Conservation (phyloP, 2,113 vertebrate species). For the Pyxicephalus adspersus region DNA sequence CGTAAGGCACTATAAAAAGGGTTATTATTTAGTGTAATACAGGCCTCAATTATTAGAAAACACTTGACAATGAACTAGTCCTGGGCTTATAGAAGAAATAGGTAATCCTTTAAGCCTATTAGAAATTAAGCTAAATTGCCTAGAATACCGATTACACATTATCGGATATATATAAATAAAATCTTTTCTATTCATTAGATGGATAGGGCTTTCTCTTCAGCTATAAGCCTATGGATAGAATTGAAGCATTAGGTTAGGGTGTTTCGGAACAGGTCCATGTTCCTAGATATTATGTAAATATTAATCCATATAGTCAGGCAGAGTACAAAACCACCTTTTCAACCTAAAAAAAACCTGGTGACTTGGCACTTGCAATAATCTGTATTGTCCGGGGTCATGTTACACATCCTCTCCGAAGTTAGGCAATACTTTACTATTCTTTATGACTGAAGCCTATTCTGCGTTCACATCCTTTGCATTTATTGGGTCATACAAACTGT, state of each 20-base stretch:
- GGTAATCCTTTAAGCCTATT: conserved; percentile 46
- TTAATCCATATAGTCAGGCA: conserved; percentile 15
- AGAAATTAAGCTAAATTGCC: conserved; percentile 42
- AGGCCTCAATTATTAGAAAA: conserved; percentile 36
- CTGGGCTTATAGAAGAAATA: conserved; percentile 10
- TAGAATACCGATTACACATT: conserved; percentile 41
- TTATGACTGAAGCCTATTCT: neutral
- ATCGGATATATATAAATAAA: conserved; percentile 38
- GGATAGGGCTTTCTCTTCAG: conserved; percentile 3
- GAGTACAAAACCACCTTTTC: conserved; percentile 29
- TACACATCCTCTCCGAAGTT: conserved; percentile 6
- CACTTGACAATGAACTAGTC: conserved; percentile 29
- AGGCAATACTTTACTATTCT: conserved; percentile 7
- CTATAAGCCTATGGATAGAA: conserved; percentile 1
- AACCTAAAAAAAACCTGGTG: conserved; percentile 2
- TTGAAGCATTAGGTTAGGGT: neutral
- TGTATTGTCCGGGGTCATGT: conserved; percentile 20
- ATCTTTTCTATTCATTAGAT: conserved; percentile 24
- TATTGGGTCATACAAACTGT: neutral
- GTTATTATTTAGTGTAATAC: conserved; percentile 30
- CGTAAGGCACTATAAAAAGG: conserved; percentile 9
- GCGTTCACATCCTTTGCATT: neutral
- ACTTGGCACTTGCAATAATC: conserved; percentile 3
- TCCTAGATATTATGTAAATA: conserved; percentile 18
- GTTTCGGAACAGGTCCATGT: conserved; percentile 10